Conservation (phyloP, 2,888 invertebrate species). For the Clepsis dumicolana region DNA sequence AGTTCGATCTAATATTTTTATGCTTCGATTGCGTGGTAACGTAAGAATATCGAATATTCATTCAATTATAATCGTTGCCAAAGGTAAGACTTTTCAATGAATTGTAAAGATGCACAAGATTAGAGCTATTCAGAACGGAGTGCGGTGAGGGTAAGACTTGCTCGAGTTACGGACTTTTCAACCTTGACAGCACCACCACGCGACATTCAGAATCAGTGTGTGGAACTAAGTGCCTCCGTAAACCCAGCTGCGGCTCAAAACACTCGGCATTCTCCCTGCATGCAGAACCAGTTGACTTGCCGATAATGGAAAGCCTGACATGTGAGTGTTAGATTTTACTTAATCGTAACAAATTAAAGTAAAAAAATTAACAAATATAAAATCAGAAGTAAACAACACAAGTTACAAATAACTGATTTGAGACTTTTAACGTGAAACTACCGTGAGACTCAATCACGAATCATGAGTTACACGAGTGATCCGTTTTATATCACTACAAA, state of each 20-base stretch:
- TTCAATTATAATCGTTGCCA: slow-evolving; percentile 16
- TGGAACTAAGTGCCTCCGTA: slow-evolving; percentile 60
- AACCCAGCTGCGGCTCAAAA: slow-evolving; percentile 57
- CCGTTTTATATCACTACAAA: no score
- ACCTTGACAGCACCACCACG: slow-evolving; percentile 53
- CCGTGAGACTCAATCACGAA: no score
- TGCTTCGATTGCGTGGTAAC: slow-evolving; percentile 30
- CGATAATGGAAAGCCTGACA: slow-evolving; percentile 48
- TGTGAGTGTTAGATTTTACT: slow-evolving; percentile 1
- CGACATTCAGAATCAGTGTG: slow-evolving; percentile 52
- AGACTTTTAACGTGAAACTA: no score
- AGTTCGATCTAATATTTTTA: slow-evolving; percentile 32
- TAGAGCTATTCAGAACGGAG: slow-evolving; percentile 48
- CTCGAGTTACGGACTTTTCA: slow-evolving; percentile 60
- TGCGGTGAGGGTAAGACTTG: slow-evolving; percentile 57
- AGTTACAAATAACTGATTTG: no score
- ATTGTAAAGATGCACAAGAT: slow-evolving; percentile 8
- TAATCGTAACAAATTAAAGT: not conserved
- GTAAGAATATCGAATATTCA: slow-evolving; percentile 32
- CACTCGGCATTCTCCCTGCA: slow-evolving; percentile 50
- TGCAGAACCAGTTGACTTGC: slow-evolving; percentile 45
- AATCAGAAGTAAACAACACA: no score
- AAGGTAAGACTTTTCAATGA: slow-evolving; percentile 17
- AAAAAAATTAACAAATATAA: no score
- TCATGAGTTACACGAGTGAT: no score